These are phyloP conservation scores for Nothoprocta pentlandii DNA, from an alignment of 2,113 vertebrate genomes.

Conservation along the genomic window DNA sequence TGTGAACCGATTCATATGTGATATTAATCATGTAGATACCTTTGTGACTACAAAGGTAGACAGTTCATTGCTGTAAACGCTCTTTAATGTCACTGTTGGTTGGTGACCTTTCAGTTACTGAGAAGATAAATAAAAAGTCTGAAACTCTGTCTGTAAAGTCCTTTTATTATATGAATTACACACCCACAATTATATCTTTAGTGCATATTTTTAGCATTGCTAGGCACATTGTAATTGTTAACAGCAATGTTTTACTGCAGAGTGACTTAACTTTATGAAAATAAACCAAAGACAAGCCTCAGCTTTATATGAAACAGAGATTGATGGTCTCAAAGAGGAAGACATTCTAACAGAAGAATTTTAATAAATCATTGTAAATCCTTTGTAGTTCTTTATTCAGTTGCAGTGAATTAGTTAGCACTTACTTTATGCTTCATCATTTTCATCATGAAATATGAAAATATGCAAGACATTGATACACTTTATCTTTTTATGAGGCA, in stretches of 20 bases:
- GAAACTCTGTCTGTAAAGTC: constrained; percentile 13
- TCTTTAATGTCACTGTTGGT: constrained; percentile 27
- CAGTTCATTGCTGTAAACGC: constrained; percentile 26
- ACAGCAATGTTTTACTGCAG: constrained; percentile 57
- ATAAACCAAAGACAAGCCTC: constrained; percentile 66
- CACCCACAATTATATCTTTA: constrained; percentile 61
- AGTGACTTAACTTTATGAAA: constrained; percentile 74
- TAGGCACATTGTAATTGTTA: constrained; percentile 67
- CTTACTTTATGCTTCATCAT: constrained; percentile 12
- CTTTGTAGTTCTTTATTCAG: constrained; percentile 16
- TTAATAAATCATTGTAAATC: constrained; percentile 50
- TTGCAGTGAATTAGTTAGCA: constrained; percentile 7
- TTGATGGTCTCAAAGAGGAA: constrained; percentile 65
- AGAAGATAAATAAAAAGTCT: constrained; percentile 64
- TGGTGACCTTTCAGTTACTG: constrained; percentile 45
- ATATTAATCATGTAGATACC: constrained; percentile 21
- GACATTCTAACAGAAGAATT: constrained; percentile 33
- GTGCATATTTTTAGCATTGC: constrained; percentile 8
- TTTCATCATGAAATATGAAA: constrained; percentile 44
- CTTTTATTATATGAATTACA: constrained; percentile 19
- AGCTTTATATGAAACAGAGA: constrained; percentile 63
- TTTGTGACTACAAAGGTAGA: constrained; percentile 10
- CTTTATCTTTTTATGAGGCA: not conserved
- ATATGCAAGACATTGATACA: not conserved
- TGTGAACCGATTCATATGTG: not conserved